phyloP scores from a whole-genome alignment of 2,113 vertebrate species.

The Bagarius yarrelli region DNA sequence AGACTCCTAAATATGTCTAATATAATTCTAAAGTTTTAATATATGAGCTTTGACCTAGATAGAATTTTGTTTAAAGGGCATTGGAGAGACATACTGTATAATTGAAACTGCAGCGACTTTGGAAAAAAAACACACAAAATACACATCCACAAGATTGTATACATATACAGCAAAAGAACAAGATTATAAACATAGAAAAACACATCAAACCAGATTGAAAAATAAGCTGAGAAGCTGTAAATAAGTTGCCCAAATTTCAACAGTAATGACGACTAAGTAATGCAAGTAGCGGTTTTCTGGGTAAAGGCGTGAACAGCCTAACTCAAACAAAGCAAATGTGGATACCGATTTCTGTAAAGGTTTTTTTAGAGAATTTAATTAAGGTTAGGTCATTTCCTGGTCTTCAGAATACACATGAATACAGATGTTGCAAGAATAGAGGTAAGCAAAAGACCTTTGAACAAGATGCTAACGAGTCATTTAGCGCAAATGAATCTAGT shows the following conservation, averaged over 20 bases:
- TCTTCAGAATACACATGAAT: not conserved
- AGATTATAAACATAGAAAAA: not conserved
- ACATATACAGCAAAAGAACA: not conserved
- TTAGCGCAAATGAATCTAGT: not conserved
- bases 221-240: not conserved
- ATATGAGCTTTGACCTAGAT: not conserved
- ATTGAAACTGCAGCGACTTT: not conserved
- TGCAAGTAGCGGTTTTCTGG: not conserved
- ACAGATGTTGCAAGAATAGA: not conserved
- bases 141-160: not conserved
- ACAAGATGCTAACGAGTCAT: slow-evolving; percentile 21
- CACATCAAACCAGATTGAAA: not conserved
- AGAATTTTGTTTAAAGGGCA: not conserved
- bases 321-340: not conserved
- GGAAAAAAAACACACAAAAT: not conserved
- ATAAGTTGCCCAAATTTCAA: not conserved
- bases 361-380: not conserved
- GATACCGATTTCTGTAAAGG: not conserved
- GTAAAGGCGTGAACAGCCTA: not conserved
- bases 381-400: not conserved
- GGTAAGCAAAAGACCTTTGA: not conserved
- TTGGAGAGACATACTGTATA: not conserved
- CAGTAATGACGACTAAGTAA: not conserved
- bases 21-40: not conserved
- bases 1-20: not conserved